These are phyloP conservation scores for Cromileptes altivelis DNA, from an alignment of 2,113 vertebrate species.

Conservation along the genomic window DNA sequence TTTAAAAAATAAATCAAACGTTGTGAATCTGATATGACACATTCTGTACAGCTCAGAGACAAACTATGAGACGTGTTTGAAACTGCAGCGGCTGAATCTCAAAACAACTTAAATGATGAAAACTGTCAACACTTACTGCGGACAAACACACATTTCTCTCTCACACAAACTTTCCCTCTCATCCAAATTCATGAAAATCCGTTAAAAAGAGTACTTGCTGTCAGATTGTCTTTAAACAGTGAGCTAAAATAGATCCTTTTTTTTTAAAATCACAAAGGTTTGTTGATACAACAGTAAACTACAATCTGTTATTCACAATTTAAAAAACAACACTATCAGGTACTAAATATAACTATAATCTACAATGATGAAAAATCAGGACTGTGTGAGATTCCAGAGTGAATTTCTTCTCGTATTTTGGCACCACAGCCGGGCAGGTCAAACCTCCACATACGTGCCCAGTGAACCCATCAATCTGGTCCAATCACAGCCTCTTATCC, in stretches of 20 bases:
- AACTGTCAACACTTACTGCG: neutral
- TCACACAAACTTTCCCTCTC: neutral
- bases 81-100: neutral
- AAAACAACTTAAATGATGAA: neutral
- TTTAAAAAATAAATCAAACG: neutral
- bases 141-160: slow-evolving; percentile 10
- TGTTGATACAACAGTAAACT: slow-evolving; percentile 27
- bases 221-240: slow-evolving; percentile 33
- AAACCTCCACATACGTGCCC: slow-evolving; percentile 4
- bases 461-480: neutral
- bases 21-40: slow-evolving; percentile 20
- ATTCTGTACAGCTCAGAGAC: neutral
- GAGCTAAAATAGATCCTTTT: slow-evolving; percentile 39
- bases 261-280: slow-evolving; percentile 13
- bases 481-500: neutral
- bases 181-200: neutral
- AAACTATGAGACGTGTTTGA: neutral
- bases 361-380: neutral
- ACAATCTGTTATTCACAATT: slow-evolving; percentile 18
- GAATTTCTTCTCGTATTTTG: slow-evolving; percentile 1
- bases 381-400: neutral
- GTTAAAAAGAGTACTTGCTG: slow-evolving; percentile 9
- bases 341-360: neutral
- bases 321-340: neutral
- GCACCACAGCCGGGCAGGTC: neutral